Evolutionary conservation across 2,888 invertebrate species (phyloP), one percentile per base, ranked within the genome.

Genomic region (Heliconius hortense): DNA sequence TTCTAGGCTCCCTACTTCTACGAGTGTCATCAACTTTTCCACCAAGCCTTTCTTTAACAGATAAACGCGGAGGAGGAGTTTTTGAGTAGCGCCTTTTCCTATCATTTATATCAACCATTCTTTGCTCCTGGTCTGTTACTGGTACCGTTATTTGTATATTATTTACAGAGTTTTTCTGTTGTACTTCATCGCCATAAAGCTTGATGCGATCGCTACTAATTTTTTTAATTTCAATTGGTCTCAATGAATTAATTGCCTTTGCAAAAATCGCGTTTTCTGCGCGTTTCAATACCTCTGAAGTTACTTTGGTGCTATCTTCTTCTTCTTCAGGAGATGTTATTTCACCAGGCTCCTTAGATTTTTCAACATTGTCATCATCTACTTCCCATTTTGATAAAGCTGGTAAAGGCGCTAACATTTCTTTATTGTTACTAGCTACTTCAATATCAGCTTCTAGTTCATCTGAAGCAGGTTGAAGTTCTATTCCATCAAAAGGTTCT

Each of bases 201-300:
- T 96, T 96, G 21, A 95, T 94, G n/a, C 96, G 94, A 81, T 96
- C 96, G 76, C 94, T 94, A 80, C 96, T 96, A 72, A 96, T 96
- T 87, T 96, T 96, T 84, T 96, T 96, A 71, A 96, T 96, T 91
- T 97, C 97, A 72, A 96, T 96, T 0, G 97, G 96, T 76, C 96
- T 94, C 67, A 97, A 96, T 0, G 97, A 97, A 84, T 96, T 97
- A 64, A 97, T 97, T 0, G 97, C 97, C 88, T 98, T 97, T 63
- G 98, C 97, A 87, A 98, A 97, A 82, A 98, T 97, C 0, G 97
- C 98, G 87, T 98, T 98, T 91, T 98, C 98, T 2, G 98, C 98
- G 80, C 98, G 95, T 86, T 98, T 98, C 71, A 98, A 93, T 7
- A 98, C 97, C 89, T 98, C 98, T 28, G 96, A 97, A 1, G 98